Base-by-base conservation (phyloP, 2,888 invertebrate species). In the Villa cingulata region DNA sequence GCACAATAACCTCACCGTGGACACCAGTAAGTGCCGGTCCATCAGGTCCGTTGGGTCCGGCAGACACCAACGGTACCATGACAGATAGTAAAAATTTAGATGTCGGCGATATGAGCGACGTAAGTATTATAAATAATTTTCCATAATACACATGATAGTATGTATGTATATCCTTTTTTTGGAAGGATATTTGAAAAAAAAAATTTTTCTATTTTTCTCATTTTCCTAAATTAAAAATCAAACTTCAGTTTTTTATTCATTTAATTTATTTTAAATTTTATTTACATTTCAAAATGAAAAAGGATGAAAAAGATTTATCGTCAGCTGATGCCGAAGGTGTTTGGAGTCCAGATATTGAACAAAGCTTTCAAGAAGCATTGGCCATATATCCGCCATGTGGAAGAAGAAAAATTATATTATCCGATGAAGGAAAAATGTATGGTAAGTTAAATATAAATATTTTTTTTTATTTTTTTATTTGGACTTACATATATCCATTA, bases 341-440 rank as follows among this genome's bases (percentile, higher is more conserved):
- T 52, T 99, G 98, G 98, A 94, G 94, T 74, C 92, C 96, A 57
- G 98, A 99, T 74, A 98, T 98, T 72, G 98, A 99, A 73, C 97
- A 98, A 75, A 94, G 94, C 75, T 98, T 98, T 75, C 97, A 98
- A 72, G 98, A 98, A 76, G 98, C 98, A 56, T 79, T 99, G 69
- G 94, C 96, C 64, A 97, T 98, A 70, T 99, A 98, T 76, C 98
- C 98, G 53, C 98, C 98, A 55, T 98, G 98, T 73, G 98, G 98
- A 57, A 76, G 98, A 62, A 81, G 98, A 71, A 99, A 99, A 80
- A 99, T 99, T 70, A 98, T 99, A 63, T 83, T 98, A 62, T 95
- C 95, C 61, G 98, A 98, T 72, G 98, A 99, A 78, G 98, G 98
- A 69, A 98, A 98, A 83, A 99, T 99, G 98, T 98, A 97, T 79